Conservation (phyloP, 2,888 invertebrate species). For the Cremastinae sp. region DNA sequence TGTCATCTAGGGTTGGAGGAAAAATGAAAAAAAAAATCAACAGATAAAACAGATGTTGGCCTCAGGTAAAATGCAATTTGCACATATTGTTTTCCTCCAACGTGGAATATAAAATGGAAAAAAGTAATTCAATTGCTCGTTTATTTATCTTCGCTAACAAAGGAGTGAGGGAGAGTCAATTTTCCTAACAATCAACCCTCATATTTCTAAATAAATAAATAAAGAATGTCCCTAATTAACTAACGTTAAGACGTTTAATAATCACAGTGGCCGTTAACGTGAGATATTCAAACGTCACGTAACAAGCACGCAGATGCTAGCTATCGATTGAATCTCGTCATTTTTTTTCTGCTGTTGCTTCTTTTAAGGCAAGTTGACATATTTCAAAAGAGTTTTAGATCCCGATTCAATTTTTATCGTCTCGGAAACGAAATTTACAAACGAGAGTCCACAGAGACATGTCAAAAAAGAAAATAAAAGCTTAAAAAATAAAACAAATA, state of each 20-base stretch:
- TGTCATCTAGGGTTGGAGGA: conserved; percentile 20
- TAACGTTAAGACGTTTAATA: conserved; percentile 44
- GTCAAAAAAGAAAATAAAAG: conserved; percentile 24
- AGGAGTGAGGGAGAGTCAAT: conserved; percentile 18
- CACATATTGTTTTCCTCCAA: conserved; percentile 8
- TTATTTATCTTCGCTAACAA: conserved; percentile 38
- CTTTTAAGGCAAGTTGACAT: conserved; percentile 8
- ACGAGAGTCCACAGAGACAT: conserved; percentile 32
- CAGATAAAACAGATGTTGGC: conserved; percentile 12
- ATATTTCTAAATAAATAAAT: conserved; percentile 60
- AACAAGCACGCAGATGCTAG: conserved; percentile 24
- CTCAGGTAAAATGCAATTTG: conserved; percentile 41
- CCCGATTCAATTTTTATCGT: conserved; percentile 9
- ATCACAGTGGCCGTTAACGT: conserved; percentile 51
- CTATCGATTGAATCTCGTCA: conserved; percentile 42
- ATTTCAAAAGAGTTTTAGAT: conserved; percentile 27
- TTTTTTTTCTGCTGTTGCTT: conserved; percentile 7
- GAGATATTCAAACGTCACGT: conserved; percentile 37
- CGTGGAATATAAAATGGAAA: conserved; percentile 27
- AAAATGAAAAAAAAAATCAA: conserved; percentile 10
- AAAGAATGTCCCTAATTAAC: conserved; percentile 57
- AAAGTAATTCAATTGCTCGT: conserved; percentile 21
- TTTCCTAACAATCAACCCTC: conserved; percentile 26
- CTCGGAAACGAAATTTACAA: conserved; percentile 29
- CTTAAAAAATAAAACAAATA: conserved; percentile 8